Evolutionary conservation across 2,113 vertebrate species (phyloP).

Genomic region (Scolopax mira): DNA sequence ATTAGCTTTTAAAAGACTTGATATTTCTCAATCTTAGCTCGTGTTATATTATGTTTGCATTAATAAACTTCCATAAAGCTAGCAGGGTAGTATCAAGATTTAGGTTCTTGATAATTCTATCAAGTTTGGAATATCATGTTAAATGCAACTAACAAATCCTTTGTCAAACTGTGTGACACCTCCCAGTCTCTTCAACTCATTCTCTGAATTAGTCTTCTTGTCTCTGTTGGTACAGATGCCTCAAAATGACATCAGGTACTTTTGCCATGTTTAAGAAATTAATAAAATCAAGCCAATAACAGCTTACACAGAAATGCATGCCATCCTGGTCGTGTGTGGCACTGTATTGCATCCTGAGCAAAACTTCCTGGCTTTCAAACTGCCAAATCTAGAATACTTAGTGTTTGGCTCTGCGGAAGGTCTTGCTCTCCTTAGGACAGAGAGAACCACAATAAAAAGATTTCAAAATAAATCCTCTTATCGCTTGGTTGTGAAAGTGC

Average conservation of each 20-base stretch:
- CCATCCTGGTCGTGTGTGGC: background rate
- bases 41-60: background rate
- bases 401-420: background rate
- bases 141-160: background rate
- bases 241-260: background rate
- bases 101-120: conserved; percentile 10
- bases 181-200: background rate
- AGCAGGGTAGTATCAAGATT: background rate
- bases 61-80: background rate
- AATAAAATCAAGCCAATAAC: background rate
- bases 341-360: background rate
- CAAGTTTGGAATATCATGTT: background rate
- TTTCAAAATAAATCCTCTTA: background rate
- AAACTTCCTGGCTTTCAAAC: background rate
- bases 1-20: background rate
- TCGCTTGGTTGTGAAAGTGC: background rate
- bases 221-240: background rate
- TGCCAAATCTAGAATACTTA: background rate
- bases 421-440: background rate
- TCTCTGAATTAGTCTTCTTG: background rate
- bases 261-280: background rate
- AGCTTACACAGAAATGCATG: background rate
- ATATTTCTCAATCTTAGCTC: background rate
- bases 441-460: background rate
- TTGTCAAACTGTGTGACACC: background rate